A percentile compares a stretch with the other conserved stretches of the same genome.
Conservation (phyloP, 2,888 invertebrate genomes). For the Ectropis crepuscularia region DNA sequence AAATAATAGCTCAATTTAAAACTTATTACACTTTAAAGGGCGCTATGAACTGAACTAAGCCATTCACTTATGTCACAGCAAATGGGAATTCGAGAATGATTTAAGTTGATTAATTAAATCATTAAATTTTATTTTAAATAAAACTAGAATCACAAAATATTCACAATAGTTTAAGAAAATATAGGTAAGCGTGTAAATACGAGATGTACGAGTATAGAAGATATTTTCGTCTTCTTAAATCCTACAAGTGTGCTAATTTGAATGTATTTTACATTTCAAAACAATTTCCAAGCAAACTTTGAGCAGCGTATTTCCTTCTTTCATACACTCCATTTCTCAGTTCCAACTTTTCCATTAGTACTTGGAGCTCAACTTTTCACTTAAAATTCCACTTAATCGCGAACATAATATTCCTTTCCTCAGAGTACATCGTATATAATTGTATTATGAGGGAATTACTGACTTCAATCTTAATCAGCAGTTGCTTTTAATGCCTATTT, state of each 20-base stretch:
- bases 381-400: slow-evolving; percentile 69
- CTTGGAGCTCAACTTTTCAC: slow-evolving; percentile 65
- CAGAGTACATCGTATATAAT: slow-evolving; percentile 55
- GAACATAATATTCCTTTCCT: slow-evolving; percentile 64
- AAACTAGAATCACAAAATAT: no score
- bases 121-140: no score
- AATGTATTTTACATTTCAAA: slow-evolving; percentile 62
- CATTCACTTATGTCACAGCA: slow-evolving; percentile 13
- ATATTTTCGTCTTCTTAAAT: slow-evolving; percentile 27
- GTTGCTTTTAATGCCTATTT: slow-evolving; percentile 44
- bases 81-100: not conserved
- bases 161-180: no score
- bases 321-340: slow-evolving; percentile 55
- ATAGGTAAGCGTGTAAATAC: not conserved
- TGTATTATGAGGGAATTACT: slow-evolving; percentile 57
- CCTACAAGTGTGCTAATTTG: slow-evolving; percentile 46
- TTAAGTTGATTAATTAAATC: no score
- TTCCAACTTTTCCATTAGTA: slow-evolving; percentile 70
- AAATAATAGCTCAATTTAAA: slow-evolving; percentile 29
- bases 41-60: slow-evolving; percentile 19
- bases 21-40: slow-evolving; percentile 26
- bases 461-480: slow-evolving; percentile 51
- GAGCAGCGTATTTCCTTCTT: slow-evolving; percentile 57
- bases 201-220: slow-evolving; percentile 12
- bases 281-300: slow-evolving; percentile 57